phyloP scores from a whole-genome alignment of 2,113 vertebrate species.

The Lepus europaeus region DNA sequence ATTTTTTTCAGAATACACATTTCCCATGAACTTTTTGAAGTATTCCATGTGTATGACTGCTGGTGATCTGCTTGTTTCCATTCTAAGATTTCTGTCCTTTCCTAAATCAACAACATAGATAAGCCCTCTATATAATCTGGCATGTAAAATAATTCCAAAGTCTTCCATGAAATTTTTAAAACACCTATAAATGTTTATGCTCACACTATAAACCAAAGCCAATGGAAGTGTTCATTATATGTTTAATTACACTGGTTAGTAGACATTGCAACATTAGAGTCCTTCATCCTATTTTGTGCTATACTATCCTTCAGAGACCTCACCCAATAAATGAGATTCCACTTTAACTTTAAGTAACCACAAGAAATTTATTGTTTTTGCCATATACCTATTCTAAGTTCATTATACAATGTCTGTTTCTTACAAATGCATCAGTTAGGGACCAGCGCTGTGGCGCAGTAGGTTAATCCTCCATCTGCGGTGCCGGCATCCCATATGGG shows the following conservation, averaged over 20 bases:
- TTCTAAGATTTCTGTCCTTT: not conserved
- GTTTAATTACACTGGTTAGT: not conserved
- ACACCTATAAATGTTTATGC: not conserved
- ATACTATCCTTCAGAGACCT: not conserved
- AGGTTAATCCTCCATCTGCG: too few relatives aligned
- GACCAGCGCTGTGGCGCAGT: too few relatives aligned
- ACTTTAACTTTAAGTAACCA: not conserved
- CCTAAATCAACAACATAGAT: not conserved
- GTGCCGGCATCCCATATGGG: too few relatives aligned
- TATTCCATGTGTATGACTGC: not conserved
- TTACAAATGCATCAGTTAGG: not conserved
- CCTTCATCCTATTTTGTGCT: not conserved
- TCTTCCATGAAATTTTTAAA: not conserved
- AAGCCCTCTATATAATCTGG: not conserved
- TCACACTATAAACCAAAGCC: not conserved
- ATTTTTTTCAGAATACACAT: too few relatives aligned
- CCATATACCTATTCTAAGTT: not conserved
- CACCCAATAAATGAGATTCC: not conserved
- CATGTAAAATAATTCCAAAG: not conserved
- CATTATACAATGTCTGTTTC: not conserved
- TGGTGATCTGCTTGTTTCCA: not conserved
- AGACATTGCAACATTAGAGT: not conserved
- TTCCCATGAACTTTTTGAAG: too few relatives aligned
- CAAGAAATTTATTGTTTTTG: not conserved
- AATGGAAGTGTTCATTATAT: not conserved